A percentile compares a stretch with the other conserved stretches of the same genome.
phyloP scores from a whole-genome alignment of 2,113 vertebrate genomes.

The Pygoscelis antarcticus region DNA sequence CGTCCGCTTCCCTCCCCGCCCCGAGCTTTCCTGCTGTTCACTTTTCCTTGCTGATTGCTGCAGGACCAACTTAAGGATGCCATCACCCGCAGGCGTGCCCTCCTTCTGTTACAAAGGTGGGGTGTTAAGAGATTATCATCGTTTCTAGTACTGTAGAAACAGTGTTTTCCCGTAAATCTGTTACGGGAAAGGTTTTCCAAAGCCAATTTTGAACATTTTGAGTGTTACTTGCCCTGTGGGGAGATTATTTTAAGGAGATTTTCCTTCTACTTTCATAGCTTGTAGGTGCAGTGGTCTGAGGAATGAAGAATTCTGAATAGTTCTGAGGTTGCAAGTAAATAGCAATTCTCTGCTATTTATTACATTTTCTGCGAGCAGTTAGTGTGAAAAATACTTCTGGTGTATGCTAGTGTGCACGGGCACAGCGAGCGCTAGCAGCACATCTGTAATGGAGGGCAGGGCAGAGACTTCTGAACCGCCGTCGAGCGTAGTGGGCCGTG shows the following conservation, averaged over 20 bases:
- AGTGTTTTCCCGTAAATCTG: neutral
- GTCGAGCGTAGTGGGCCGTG: neutral
- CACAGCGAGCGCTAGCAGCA: fast-evolving
- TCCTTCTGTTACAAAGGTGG: neutral
- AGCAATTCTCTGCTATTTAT: neutral
- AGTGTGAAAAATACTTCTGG: neutral
- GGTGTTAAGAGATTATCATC: too few relatives aligned
- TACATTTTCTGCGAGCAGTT: neutral
- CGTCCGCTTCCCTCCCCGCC: neutral
- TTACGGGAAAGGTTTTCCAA: neutral
- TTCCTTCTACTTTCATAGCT: neutral
- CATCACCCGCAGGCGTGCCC: neutral
- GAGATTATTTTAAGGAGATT: neutral
- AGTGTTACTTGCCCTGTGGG: neutral
- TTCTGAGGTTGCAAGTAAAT: neutral
- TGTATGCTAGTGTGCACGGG: fast-evolving
- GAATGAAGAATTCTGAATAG: neutral
- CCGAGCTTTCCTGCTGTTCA: neutral
- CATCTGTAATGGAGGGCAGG: neutral
- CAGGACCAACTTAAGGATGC: neutral
- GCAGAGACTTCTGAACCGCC: neutral
- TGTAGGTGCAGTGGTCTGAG: neutral
- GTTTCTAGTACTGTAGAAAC: neutral
- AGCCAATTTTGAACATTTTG: neutral
- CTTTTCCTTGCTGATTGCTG: neutral